Percentiles rank a stretch among this genome's conserved stretches.
Evolutionary conservation across 2,113 vertebrate genomes (phyloP).

Genomic region (Hippocampus abdominalis): DNA sequence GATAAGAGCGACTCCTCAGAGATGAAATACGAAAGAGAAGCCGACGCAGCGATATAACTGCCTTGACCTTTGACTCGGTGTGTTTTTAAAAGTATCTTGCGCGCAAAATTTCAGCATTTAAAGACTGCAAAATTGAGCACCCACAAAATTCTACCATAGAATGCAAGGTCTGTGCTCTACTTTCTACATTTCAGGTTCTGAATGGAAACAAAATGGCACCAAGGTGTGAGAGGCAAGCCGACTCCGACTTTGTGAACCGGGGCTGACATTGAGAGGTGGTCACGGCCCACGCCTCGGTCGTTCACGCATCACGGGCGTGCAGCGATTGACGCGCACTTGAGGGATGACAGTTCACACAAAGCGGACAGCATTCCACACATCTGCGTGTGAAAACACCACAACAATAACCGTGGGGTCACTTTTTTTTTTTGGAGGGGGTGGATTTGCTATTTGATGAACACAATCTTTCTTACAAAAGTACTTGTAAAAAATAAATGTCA

Average conservation of each 20-base stretch:
- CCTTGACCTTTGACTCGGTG: slow-evolving; percentile 2
- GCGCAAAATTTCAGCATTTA: not conserved
- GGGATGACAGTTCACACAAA: not conserved
- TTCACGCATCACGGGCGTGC: not conserved
- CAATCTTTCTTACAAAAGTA: too few species aligned
- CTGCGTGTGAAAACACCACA: not conserved
- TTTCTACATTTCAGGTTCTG: not conserved
- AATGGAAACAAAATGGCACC: not conserved
- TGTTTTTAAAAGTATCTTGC: not conserved
- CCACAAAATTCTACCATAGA: not conserved
- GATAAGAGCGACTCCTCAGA: slow-evolving; percentile 44
- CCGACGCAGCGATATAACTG: slow-evolving; percentile 17
- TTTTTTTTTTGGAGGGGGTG: not conserved
- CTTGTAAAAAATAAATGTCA: too few species aligned
- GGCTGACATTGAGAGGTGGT: not conserved
- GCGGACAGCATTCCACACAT: not conserved
- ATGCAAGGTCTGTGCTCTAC: not conserved
- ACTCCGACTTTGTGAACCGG: not conserved
- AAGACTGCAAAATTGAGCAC: not conserved
- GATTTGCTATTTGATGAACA: too few species aligned
- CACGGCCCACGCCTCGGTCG: not conserved
- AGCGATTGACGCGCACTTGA: not conserved
- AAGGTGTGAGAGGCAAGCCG: not conserved
- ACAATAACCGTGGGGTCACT: not conserved
- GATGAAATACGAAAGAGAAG: slow-evolving; percentile 22